Percentiles rank a stretch among this genome's conserved stretches.
These are phyloP conservation scores for Morpho helenor DNA, from an alignment of 2,888 invertebrate species.

Conservation along the genomic window DNA sequence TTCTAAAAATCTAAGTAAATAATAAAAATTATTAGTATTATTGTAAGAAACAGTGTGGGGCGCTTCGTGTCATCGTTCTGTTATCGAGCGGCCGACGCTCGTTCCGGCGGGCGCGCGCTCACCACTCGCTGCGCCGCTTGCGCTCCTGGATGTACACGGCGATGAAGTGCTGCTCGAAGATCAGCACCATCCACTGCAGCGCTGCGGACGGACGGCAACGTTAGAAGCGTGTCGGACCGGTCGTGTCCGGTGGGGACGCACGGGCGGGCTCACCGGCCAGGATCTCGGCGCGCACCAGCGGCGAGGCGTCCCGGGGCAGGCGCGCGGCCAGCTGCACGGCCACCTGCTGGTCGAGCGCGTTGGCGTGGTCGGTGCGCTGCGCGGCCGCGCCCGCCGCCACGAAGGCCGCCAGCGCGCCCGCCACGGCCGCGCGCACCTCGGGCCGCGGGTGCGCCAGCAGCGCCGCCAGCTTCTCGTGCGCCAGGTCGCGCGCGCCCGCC, in stretches of 20 bases:
- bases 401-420: conserved; percentile 96
- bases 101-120: background rate
- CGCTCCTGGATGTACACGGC: conserved; percentile 84
- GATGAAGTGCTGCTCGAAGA: conserved; percentile 93
- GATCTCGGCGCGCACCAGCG: conserved; percentile 92
- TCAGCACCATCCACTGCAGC: conserved; percentile 88
- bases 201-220: conserved; percentile 65
- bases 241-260: background rate
- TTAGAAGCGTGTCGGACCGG: background rate
- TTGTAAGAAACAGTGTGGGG: no score
- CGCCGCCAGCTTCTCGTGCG: conserved; percentile 95
- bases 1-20: no score
- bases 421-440: conserved; percentile 95
- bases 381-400: conserved; percentile 87
- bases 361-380: conserved; percentile 94
- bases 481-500: conserved; percentile 96
- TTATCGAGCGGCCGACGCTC: no score
- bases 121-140: conserved; percentile 54
- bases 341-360: conserved; percentile 95
- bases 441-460: conserved; percentile 90
- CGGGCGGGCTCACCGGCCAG: conserved; percentile 83
- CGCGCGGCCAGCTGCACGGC: conserved; percentile 91
- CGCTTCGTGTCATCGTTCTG: no score
- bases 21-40: no score
- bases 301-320: conserved; percentile 89